Evolutionary conservation across 2,113 vertebrate species (phyloP), one percentile per base, ranked within the genome.

Genomic region (Gopherus flavomarginatus): DNA sequence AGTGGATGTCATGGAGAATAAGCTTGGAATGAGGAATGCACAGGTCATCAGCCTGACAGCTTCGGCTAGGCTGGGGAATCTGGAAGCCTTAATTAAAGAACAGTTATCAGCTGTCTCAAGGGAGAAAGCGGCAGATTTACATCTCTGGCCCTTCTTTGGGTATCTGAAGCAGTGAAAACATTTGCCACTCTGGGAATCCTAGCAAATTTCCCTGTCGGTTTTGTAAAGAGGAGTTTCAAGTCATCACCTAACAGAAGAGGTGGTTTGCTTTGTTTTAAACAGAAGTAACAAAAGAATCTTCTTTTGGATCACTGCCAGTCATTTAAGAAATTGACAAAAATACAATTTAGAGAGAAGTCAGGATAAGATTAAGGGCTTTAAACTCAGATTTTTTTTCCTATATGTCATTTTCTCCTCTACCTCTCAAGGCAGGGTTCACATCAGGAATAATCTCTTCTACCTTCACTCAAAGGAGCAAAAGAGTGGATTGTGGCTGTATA

Each of bases 401-500:
- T 26, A 6, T 65, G 6, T 62, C 57, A 12, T 27, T 62, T 59
- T 59, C 11, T 59, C 26, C 26, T 12, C 14, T 16, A 8, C 31
- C 14, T 7, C 31, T 35, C 31, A 65, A 65, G 62, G 31, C 62
- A 17, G 62, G 14, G 0, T 79, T 86, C 85, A 89, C 79, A 62
- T 75, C 82, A 85, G 50, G 44, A 90, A 80, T 47, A 47, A 12
- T 29, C 3, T 11, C 11, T 69, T 29, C 53, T 83, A 35, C 13
- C 8, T 5, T 24, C 21, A n/a, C 79, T 72, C 62, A 52, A 62
- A 8, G 81, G 8, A 26, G 22, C 27, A 75, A 44, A 79, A 24
- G 44, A 44, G 57, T 53, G 47, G 8, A 4, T 1, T 17, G 9
- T 50, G 11, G 59, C 80, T 90, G 53, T 1, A 0, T 11, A 52